These are phyloP conservation scores for Homarus gammarus DNA, from an alignment of 2,888 invertebrate species.

Conservation along the genomic window DNA sequence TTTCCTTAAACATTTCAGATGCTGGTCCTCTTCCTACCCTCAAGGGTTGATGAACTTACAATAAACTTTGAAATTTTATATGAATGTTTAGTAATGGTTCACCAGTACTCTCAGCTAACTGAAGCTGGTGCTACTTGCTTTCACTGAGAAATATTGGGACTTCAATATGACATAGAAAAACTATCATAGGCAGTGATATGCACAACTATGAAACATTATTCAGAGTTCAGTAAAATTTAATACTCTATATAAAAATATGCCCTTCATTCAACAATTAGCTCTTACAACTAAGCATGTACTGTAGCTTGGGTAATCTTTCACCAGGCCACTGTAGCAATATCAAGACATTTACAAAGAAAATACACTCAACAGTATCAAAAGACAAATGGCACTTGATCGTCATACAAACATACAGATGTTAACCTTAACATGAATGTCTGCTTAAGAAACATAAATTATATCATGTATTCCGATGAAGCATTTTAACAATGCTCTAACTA, in stretches of 20 bases:
- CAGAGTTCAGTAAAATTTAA: neutral
- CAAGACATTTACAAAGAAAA: neutral
- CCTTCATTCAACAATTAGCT: neutral
- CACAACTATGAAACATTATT: neutral
- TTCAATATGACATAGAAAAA: neutral
- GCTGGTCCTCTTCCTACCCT: too few species aligned
- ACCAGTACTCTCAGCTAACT: too few species aligned
- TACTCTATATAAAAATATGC: slow-evolving; percentile 12
- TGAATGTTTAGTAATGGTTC: too few species aligned
- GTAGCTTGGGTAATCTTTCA: neutral
- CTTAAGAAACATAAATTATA: neutral
- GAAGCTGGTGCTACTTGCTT: neutral
- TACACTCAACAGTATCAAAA: neutral
- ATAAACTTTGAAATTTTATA: too few species aligned
- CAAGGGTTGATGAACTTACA: too few species aligned
- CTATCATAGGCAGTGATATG: neutral
- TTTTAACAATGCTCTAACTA: neutral
- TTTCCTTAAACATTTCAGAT: too few species aligned
- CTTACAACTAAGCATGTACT: neutral
- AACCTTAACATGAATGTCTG: neutral
- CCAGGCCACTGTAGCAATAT: neutral
- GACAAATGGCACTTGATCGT: slow-evolving; percentile 10
- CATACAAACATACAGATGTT: neutral
- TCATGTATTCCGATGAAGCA: neutral
- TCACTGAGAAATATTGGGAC: neutral